Base-by-base conservation (phyloP, 2,113 vertebrate species). In the Malurus cyaneus region DNA sequence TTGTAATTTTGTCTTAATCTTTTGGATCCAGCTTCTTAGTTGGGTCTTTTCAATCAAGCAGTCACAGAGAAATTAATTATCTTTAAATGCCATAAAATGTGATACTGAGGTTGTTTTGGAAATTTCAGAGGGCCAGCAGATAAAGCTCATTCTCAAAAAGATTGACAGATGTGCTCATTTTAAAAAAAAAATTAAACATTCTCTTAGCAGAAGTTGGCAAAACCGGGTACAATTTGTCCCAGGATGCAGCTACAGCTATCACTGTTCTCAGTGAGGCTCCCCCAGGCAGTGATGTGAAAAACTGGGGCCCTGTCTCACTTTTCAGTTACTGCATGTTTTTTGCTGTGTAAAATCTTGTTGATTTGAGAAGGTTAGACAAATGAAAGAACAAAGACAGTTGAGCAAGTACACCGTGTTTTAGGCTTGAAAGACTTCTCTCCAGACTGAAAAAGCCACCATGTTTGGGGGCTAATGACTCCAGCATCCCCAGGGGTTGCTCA, bases 61-160 rank as follows among this genome's bases (percentile, higher is more conserved):
- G 88, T 92, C 18, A 12, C 82, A 78, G 66, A 84, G 88, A 98
- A 97, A 97, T 96, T 87, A 96, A 97, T 97, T 97, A 97, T 73
- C 23, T 9, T 67, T 66, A 94, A 92, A 94, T 78, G 80, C 72
- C 79, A 66, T 64, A 71, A 94, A 93, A 87, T 53, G 19, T 67
- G 82, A 89, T 87, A 80, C 23, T 92, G 59, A 78, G 14, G 82
- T 66, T 88, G 42, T 25, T 85, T 66, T 77, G 56, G 41, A 76
- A 65, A 44, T 79, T 91, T 91, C 92, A 69, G 56, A 76, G 44
- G 39, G 28, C 23, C 47, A 59, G 66, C 25, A 94, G 69, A 80
- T 54, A 47, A 1, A 82, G 74, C 39, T 91, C 34, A 53, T 80
- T 70, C 76, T 85, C 74, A 80, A 65, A 76, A 76, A 54, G 46